Base-by-base conservation (phyloP, 23 tunicate genomes). In the Clavelina lepadiformis region DNA sequence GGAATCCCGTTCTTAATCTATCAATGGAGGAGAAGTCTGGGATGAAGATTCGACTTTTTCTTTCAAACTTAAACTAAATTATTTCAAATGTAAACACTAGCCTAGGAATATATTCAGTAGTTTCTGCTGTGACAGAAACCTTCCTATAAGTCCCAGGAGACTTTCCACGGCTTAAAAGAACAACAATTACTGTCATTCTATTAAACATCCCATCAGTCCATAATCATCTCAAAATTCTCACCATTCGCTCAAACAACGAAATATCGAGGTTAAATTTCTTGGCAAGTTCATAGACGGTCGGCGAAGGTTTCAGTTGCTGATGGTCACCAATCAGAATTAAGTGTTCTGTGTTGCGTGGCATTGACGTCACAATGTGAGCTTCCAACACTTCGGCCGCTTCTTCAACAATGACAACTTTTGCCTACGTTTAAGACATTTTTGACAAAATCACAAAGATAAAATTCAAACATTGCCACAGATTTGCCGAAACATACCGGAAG, bases 341-440 rank as follows among this genome's bases (percentile, higher is more conserved):
- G 56, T 91, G 98, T 67, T 91, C 64, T 3, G 89, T 81, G 31
- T 83, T 62, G 70, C 57, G 31, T 0, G 98, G 88, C 89, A 91
- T 80, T 53, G 84, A 52, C 20, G 98, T 76, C 32, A 91, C 83
- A 56, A 91, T 81, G 47, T 91, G 98, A 68, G 88, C 88, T 63
- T 91, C 98, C 6, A 76, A 68, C 1, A 91, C 89, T 65, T 91
- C 98, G 29, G 98, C 98, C 1, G 89, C 89, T 69, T 91, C 98
- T 76, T 91, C 98, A 23, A 82, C 89, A 2, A 91, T 76, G 32
- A 91, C 76, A 2, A 91, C 54, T 63, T 58, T 62, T 1, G 59
- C 68, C 69, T 79, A 51, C 11, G 58, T 8, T 6, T 6, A 8
- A 8, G 13, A 41, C 15, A 15, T 8, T 41, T 41, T 41, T 11